phyloP scores from a whole-genome alignment of 2,888 invertebrate species.

The Drosophila kuntzei region DNA sequence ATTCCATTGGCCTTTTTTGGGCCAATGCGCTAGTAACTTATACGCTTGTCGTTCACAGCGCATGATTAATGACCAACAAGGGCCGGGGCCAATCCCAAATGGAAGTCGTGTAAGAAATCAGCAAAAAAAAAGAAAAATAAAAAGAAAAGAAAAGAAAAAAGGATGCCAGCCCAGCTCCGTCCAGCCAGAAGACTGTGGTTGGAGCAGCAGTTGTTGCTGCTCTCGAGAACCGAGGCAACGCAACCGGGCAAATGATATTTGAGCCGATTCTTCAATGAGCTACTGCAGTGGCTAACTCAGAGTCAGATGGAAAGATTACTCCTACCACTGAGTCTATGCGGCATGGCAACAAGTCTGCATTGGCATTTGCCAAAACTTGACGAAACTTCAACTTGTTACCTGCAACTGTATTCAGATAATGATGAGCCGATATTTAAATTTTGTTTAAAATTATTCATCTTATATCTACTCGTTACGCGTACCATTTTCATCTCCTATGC shows the following conservation, averaged over 20 bases:
- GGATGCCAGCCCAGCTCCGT: constrained; percentile 51
- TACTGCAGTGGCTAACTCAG: constrained; percentile 64
- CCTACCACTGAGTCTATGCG: constrained; percentile 27
- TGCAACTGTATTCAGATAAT: background rate
- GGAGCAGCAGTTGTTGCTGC: background rate
- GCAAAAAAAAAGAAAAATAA: constrained; percentile 35
- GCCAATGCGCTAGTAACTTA: constrained; percentile 78
- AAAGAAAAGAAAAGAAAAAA: constrained; percentile 35
- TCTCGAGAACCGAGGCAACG: constrained; percentile 15
- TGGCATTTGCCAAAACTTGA: constrained; percentile 10
- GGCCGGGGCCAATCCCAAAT: constrained; percentile 77
- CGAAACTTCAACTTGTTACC: constrained; percentile 14
- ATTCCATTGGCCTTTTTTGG: constrained; percentile 79
- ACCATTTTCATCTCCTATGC: constrained; percentile 13
- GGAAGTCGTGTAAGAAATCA: constrained; percentile 48
- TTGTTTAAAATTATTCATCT: background rate
- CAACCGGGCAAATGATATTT: constrained; percentile 58
- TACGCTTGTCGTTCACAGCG: constrained; percentile 79
- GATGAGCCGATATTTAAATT: constrained; percentile 1
- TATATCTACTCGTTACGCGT: constrained; percentile 3
- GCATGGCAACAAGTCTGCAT: constrained; percentile 34
- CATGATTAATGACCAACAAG: constrained; percentile 85
- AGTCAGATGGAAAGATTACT: constrained; percentile 45
- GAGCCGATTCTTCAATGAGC: constrained; percentile 72
- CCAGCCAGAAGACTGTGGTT: constrained; percentile 35